Base-by-base conservation (phyloP, 2,888 invertebrate species). In the Mellilla xanthometata region DNA sequence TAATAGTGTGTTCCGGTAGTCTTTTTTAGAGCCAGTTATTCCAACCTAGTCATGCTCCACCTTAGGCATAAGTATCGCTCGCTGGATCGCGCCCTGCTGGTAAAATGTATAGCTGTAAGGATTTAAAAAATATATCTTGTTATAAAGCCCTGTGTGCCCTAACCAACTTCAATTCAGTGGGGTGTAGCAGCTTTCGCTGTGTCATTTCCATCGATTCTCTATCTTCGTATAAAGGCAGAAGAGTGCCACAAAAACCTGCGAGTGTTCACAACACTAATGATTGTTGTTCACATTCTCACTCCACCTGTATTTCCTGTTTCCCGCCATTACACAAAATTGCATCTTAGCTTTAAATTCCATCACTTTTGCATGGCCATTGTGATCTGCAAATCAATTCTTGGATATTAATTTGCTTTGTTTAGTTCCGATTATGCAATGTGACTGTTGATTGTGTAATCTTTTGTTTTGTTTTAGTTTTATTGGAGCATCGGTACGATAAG, bases 261-360 rank as follows among this genome's bases (percentile, higher is more conserved):
- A 69, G 68, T 70, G 68, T 61, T 60, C 69, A 66, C 67, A 61
- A 52, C 56, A 61, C 60, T 77, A 81, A 81, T 80, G 77, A 76
- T 69, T 64, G 64, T 49, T 49, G 38, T 45, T 64, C 65, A 64
- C 60, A 62, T 62, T 49, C 73, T 75, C 62, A 67, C 72, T 65
- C 41, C 67, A 74, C 86, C 83, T 76, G 85, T 82, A 83, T 85
- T 84, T 84, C 86, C 81, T 74, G 86, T 86, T 83, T 64, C 63
- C 66, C 60, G 60, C 67, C 60, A 71, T 81, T 75, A 74, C 71
- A 76, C 71, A 67, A 83, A 84, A 83, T 80, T 76, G 64, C 77
- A 58, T 57, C 51, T 61, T 62, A 62, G 58, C 66, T 65, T 72
- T 75, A 73, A 78, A 81, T 77, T 78, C 79, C 80, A 72, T 68